Evolutionary conservation across 2,888 invertebrate genomes (phyloP).

Genomic region (Macroteleia sp.): DNA sequence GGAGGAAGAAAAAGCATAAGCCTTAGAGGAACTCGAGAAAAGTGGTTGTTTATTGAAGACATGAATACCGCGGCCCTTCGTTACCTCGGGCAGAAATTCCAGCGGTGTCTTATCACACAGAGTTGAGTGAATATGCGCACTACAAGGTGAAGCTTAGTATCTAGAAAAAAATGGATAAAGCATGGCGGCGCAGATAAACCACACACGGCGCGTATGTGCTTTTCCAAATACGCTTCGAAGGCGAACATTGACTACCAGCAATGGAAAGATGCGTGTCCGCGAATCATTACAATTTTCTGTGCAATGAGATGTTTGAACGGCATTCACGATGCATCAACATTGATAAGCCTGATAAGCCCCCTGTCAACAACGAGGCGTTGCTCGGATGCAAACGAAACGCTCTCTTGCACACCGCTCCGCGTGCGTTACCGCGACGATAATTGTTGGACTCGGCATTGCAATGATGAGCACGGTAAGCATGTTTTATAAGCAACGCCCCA

Average conservation of each 20-base stretch:
- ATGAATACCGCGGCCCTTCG: slow-evolving; percentile 41
- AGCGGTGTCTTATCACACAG: slow-evolving; percentile 66
- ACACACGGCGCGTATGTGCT: slow-evolving; percentile 26
- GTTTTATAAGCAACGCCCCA: slow-evolving; percentile 37
- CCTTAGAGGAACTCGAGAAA: slow-evolving; percentile 49
- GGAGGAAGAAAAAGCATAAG: not conserved
- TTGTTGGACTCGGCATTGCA: slow-evolving; percentile 29
- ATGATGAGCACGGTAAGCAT: slow-evolving; percentile 32
- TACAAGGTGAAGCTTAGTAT: slow-evolving; percentile 18
- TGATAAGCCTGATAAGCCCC: slow-evolving; percentile 56
- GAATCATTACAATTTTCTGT: slow-evolving; percentile 45
- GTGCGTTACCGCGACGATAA: slow-evolving; percentile 39
- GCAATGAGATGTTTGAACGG: slow-evolving; percentile 39
- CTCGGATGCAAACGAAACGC: slow-evolving; percentile 26
- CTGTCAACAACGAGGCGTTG: slow-evolving; percentile 57
- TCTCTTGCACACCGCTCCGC: slow-evolving; percentile 5
- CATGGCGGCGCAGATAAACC: slow-evolving; percentile 34
- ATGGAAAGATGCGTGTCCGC: slow-evolving; percentile 45
- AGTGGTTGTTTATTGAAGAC: slow-evolving; percentile 64
- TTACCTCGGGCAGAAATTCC: slow-evolving; percentile 64
- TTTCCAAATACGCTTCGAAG: slow-evolving; percentile 29
- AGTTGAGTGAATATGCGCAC: slow-evolving; percentile 63
- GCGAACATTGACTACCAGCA: slow-evolving; percentile 19
- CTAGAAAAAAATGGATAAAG: slow-evolving; percentile 66
- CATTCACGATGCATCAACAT: slow-evolving; percentile 50